Base-by-base conservation (phyloP, 2,113 vertebrate species). In the Epinephelus cyanopodus region DNA sequence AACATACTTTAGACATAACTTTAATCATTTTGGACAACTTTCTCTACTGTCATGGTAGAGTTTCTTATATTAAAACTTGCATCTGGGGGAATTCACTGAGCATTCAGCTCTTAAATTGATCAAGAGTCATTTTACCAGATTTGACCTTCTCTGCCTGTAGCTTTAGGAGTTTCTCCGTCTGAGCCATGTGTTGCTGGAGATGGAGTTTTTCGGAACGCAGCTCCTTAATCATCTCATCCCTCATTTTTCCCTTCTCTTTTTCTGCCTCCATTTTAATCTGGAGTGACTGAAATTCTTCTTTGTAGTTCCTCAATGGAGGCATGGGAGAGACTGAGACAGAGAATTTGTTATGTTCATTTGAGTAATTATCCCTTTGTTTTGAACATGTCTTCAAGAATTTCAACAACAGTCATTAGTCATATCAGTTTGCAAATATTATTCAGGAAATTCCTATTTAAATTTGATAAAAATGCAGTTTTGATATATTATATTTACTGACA, bases 201-300 rank as follows among this genome's bases (percentile, higher is more conserved):
- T 67, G 53, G 11, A 54, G 6, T 62, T 87, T 87, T 50, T 82
- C 82, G 11, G 62, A 60, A 15, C 7, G 60, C 65, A 67, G 69
- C 57, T 79, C 80, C 27, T 74, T 58, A n/a, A 86, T 74, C 56
- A 63, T 27, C 12, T 79, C 58, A 37, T 76, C 65, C 48, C 10
- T 81, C 27, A 62, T n/a, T 23, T 69, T 6, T 33, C 2, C 79
- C 27, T 69, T 81, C 19, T 50, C 15, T 66, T 66, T 66, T 50
- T 62, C 61, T 70, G 47, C n/a, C 69, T 69, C 57, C 65, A 79
- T 75, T 76, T 85, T 63, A 37, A 83, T 50, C 62, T 63, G 69
- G 3, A 83, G 27, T 12, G 17, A 42, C 21, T 33, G 19, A 1
- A 85, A 12, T 48, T 82, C 77, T 7, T 11, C 1, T 13, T 53